Evolutionary conservation across 2,797 vertebrate genomes (phyloP), one percentile per base, ranked within the genome.

Genomic region (Hoplostethus mediterraneus): DNA sequence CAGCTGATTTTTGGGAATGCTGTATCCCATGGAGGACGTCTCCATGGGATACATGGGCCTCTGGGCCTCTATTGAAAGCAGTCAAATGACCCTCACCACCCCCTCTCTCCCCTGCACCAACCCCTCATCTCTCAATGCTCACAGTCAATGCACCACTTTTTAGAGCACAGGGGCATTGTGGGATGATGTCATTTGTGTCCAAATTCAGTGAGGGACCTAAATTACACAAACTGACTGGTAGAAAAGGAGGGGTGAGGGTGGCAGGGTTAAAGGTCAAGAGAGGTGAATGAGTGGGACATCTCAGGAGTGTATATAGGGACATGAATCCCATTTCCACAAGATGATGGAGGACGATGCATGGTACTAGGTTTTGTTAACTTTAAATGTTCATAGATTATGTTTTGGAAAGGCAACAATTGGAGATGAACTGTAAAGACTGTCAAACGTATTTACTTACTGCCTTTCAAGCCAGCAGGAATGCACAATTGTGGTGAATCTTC

Each of bases 1-100:
- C 92, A 93, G 92, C 92, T 94, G 92, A 94, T 92, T 80, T 80
- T 87, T 56, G 84, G 93, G 94, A 95, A 95, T 94, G 91, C 21
- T 6, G 81, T 1, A 73, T 94, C 89, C 93, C 92, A 92, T 90
- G 90, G 90, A 87, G 93, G 93, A 94, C 93, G 70, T 59, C 28
- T 28, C 28, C 28, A 28, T 28, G 28, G 28, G 28, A 28, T 28
- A 28, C 28, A 28, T 28, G 28, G 28, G 28, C 63, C 77, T 31
- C 54, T 6, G 81, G 90, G 88, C 83, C 88, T 91, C 87, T 79
- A 88, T 82, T 74, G 87, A 87, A 88, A 80, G 45, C 71, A 73
- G 85, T 85, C 88, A 85, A 87, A 71, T 81, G 38, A 70, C 76
- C 71, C 78, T 40, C 33, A 21, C 6, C 42, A 12, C 42, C 55